phyloP scores from a whole-genome alignment of 2,888 invertebrate genomes.

The Ernsta delagoae region DNA sequence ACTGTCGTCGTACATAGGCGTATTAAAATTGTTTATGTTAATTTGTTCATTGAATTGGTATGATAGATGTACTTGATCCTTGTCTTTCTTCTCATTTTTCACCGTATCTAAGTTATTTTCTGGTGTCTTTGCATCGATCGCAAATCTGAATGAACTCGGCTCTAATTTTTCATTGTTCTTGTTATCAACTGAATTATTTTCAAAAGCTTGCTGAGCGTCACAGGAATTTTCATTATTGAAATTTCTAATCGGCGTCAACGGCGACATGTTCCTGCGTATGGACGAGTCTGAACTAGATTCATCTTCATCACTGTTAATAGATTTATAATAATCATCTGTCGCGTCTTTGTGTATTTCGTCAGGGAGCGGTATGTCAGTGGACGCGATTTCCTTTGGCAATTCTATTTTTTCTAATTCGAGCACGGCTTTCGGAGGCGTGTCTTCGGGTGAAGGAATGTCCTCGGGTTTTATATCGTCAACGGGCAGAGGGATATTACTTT shows the following conservation, averaged over 20 bases:
- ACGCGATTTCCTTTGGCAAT: constrained; percentile 57
- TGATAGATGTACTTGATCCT: constrained; percentile 58
- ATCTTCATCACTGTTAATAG: constrained; percentile 67
- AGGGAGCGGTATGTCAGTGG: constrained; percentile 61
- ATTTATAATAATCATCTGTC: constrained; percentile 65
- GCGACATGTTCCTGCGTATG: constrained; percentile 76
- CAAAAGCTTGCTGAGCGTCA: constrained; percentile 79
- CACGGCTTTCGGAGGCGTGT: constrained; percentile 71
- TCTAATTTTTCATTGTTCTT: constrained; percentile 65
- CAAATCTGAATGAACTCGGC: constrained; percentile 70
- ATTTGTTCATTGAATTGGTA: constrained; percentile 73
- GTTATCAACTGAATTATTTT: constrained; percentile 60
- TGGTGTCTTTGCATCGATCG: constrained; percentile 67
- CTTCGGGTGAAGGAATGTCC: constrained; percentile 59
- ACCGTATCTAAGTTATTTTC: constrained; percentile 57
- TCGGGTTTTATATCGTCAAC: constrained; percentile 70
- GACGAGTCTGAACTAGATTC: constrained; percentile 76
- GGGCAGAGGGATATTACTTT: constrained; percentile 62
- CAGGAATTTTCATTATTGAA: constrained; percentile 79
- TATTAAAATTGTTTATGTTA: constrained; percentile 70
- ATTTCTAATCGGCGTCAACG: constrained; percentile 76
- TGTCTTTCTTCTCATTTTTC: constrained; percentile 62
- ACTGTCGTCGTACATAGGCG: constrained; percentile 75
- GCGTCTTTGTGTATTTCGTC: constrained; percentile 56
- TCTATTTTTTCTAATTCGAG: constrained; percentile 64